Evolutionary conservation across 92 coral and sea anemone species (phyloP).

Genomic region (Zoanthus sansibaricus): DNA sequence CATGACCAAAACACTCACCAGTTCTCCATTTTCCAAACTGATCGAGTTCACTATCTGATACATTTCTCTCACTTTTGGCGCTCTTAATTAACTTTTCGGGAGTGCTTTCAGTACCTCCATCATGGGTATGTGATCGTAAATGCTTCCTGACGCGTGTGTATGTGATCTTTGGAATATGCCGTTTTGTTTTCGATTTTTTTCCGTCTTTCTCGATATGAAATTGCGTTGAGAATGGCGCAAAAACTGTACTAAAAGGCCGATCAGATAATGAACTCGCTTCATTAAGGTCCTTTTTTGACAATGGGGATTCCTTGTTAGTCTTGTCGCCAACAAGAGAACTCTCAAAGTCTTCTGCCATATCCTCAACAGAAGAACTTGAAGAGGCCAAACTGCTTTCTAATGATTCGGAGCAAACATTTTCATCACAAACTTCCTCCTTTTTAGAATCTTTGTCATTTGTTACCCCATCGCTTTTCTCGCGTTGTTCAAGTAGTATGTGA

Average conservation of each 20-base stretch:
- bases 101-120: neutral
- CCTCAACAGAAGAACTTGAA: slow-evolving; percentile 27
- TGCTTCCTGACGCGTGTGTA: neutral
- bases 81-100: neutral
- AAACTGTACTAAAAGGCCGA: slow-evolving; percentile 57
- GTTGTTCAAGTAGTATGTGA: slow-evolving; percentile 50
- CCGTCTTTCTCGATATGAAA: slow-evolving; percentile 44
- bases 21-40: neutral
- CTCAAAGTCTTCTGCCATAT: slow-evolving; percentile 30
- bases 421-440: slow-evolving; percentile 48
- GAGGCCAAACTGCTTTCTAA: slow-evolving; percentile 31
- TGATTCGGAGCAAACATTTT: slow-evolving; percentile 25
- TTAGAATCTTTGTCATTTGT: slow-evolving; percentile 68
- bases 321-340: neutral
- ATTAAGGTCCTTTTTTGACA: slow-evolving; percentile 29
- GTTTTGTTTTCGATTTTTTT: slow-evolving; percentile 52
- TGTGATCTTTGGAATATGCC: slow-evolving; percentile 51
- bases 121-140: slow-evolving; percentile 10
- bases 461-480: slow-evolving; percentile 59
- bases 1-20: neutral
- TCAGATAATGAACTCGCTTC: slow-evolving; percentile 40
- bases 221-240: slow-evolving; percentile 62
- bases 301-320: slow-evolving; percentile 41
- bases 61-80: neutral
- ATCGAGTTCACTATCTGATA: neutral